Base-by-base conservation (phyloP, 2,113 vertebrate species). In the Malurus alboscapulatus region DNA sequence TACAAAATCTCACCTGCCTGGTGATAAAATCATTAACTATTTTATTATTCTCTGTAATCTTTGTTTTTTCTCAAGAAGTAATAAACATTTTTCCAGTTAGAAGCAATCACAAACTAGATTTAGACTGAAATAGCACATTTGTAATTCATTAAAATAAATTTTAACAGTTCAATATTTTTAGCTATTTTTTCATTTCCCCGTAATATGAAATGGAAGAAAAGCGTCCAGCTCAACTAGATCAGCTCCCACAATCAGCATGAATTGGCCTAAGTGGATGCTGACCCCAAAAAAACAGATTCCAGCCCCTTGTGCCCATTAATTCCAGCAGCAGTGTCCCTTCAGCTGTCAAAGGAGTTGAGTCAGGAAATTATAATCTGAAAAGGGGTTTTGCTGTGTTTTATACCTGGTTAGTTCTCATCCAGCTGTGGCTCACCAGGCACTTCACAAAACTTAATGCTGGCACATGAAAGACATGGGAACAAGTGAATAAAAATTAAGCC, bases 11-110 rank as follows among this genome's bases (percentile, higher is more conserved):
- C 25, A 50, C 7, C 44, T 57, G 19, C 19, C 50, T 51, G 34
- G 51, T 17, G 47, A 58, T 59, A 55, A 87, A 80, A 83, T 91
- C 73, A 65, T 92, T 76, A 84, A 62, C 65, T 82, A 19, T n/a
- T 87, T 94, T 67, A 93, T 86, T 84, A 50, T 63, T 94, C 34
- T 88, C 92, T 73, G 25, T 32, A 57, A 58, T 57, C 15, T 84
- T 34, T 80, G 50, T 42, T 21, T 63, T 66, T 67, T 21, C 14
- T 47, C 17, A 54, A 44, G 48, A 75, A 75, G 32, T 47, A 38
- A 72, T 25, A 47, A 19, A 22, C 21, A 47, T 50, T 93, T 86
- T 65, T 80, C 44, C 65, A 80, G 51, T 76, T 80, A 19, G 57
- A 90, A 95, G 57, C 61, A 38, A 65, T 72, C 68, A 57, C 1